Base-by-base conservation (phyloP, 37 sponge, comb jelly and placozoan species). In the Aphrocallistes beatrix region DNA sequence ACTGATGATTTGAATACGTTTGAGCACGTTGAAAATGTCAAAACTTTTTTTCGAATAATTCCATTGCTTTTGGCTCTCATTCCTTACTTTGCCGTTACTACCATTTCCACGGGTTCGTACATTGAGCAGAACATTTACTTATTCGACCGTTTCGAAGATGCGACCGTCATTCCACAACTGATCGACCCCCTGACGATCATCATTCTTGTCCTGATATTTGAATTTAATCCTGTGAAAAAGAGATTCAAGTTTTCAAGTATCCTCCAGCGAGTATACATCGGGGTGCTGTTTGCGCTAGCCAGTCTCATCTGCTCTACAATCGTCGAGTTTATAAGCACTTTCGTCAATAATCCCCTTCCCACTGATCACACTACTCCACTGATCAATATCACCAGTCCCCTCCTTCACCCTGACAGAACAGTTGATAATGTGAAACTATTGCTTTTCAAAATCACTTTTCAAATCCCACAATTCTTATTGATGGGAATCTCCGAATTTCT, bases 71-170 rank as follows among this genome's bases (percentile, higher is more conserved):
- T 60, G n/a, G 75, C 75, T 3, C 34, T 60, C 1, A 60, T 60
- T 13, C 75, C 75, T 19, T 60, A 60, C 34, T 60, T 60, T 28
- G 75, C 75, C n/a, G 75, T 60, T 21, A 13, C 21, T 60, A 60
- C 1, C 34, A 28, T 60, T 6, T 25, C 28, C 34, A 60, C 75
- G 10, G 75, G 75, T 6, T 19, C 75, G 25, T 60, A 60, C n/a
- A 13, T 60, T 60, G 75, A 60, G 75, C 75, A 60, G 75, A 60
- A 60, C n/a, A 60, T 60, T 60, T 60, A 60, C n/a, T 60, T 60
- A 30, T 60, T 60, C 21, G 75, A 3, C n/a, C 75, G n/a, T 19
- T 60, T 60, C 34, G 75, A 60, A 60, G 21, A 60, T 13, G 10
- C 75, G 3, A 60, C 75, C n/a, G n/a, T 60, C 3, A 60, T 60